These are phyloP conservation scores for Plebejus anna DNA, from an alignment of 2,888 invertebrate genomes.

Conservation along the genomic window DNA sequence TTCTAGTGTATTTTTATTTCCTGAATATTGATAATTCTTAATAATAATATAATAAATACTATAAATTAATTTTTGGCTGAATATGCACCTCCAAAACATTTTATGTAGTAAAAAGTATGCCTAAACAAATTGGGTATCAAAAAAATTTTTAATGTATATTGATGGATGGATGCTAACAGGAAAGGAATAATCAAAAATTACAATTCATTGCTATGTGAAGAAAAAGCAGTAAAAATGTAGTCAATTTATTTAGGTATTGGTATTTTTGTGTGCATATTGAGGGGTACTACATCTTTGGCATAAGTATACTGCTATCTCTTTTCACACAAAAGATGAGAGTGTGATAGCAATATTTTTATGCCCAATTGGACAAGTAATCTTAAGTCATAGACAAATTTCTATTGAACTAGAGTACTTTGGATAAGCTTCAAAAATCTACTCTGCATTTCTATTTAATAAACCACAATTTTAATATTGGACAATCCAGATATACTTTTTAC, in stretches of 20 bases:
- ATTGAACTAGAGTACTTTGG: background rate
- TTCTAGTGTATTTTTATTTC: background rate
- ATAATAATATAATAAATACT: too few species aligned
- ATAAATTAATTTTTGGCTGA: background rate
- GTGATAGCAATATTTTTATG: too few species aligned
- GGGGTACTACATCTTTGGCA: background rate
- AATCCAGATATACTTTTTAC: conserved; percentile 67
- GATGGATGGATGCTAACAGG: background rate
- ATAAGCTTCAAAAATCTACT: conserved; percentile 47
- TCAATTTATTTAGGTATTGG: background rate
- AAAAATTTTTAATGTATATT: background rate
- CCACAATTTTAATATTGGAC: conserved; percentile 55
- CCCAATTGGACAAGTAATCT: too few species aligned
- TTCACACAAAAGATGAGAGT: too few species aligned
- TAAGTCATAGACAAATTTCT: background rate
- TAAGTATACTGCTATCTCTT: too few species aligned
- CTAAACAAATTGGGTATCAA: too few species aligned
- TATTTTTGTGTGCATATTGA: conserved; percentile 22
- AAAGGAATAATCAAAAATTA: background rate
- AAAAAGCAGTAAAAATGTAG: background rate
- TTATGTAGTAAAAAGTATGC: too few species aligned
- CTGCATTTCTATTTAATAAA: conserved; percentile 66
- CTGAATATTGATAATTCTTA: background rate
- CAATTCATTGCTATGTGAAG: background rate
- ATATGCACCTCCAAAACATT: too few species aligned